Conservation (phyloP, 1,140 invertebrate species). For the Odontomachus brunneus region DNA sequence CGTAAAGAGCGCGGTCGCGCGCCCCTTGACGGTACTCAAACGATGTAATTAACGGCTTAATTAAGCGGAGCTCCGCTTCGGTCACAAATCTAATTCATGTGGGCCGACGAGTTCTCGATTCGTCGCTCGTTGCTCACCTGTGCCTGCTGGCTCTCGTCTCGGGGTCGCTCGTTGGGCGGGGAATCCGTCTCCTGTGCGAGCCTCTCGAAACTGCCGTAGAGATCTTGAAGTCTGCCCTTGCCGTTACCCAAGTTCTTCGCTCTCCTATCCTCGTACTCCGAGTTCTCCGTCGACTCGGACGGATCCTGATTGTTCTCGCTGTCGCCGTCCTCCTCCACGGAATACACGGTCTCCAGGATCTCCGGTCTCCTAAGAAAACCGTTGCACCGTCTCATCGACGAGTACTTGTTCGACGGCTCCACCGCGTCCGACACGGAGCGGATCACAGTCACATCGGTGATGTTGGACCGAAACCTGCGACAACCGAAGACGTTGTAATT, state of each 20-base stretch:
- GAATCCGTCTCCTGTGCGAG: slow-evolving; percentile 80
- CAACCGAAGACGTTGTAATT: too few relatives aligned
- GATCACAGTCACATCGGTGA: slow-evolving; percentile 89
- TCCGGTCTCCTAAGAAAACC: slow-evolving; percentile 91
- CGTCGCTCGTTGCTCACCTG: slow-evolving; percentile 72
- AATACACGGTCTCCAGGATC: slow-evolving; percentile 94
- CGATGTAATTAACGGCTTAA: too few relatives aligned
- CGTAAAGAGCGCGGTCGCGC: too few relatives aligned
- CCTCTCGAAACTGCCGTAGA: slow-evolving; percentile 85
- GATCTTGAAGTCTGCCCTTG: slow-evolving; percentile 81
- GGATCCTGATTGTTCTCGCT: slow-evolving; percentile 87
- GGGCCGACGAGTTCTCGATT: neutral
- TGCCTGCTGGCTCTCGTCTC: slow-evolving; percentile 83
- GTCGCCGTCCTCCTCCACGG: slow-evolving; percentile 92
- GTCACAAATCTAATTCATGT: neutral
- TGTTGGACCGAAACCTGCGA: slow-evolving; percentile 83
- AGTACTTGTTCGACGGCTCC: slow-evolving; percentile 91
- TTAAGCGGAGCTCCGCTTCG: neutral
- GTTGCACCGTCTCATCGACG: slow-evolving; percentile 89
- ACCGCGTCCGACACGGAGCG: slow-evolving; percentile 92
- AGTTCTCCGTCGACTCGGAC: slow-evolving; percentile 77
- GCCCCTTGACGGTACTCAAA: too few relatives aligned
- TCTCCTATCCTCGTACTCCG: slow-evolving; percentile 78
- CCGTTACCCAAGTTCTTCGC: slow-evolving; percentile 74
- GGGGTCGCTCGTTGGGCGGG: slow-evolving; percentile 76